Conservation (phyloP, 2,113 vertebrate species). For the Phycodurus eques region DNA sequence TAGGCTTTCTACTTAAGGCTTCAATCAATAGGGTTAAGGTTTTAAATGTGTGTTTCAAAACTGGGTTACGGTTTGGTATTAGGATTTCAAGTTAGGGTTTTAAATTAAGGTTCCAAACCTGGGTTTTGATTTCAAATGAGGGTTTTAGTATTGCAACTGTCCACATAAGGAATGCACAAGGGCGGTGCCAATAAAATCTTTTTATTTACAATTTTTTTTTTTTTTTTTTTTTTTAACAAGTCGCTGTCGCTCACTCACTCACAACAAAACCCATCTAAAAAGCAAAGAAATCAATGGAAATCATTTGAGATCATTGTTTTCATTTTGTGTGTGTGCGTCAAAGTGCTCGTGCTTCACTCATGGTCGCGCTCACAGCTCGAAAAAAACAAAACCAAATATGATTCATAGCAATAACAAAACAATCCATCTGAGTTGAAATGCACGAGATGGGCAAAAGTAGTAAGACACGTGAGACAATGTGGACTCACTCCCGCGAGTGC, state of each 20-base stretch:
- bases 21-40: no score
- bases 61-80: no score
- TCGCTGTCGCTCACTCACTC: neutral
- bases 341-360: conserved; percentile 58
- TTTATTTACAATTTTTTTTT: conserved; percentile 1
- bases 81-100: no score
- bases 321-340: neutral
- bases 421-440: neutral
- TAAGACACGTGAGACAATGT: no score
- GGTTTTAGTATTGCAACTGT: neutral
- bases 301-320: neutral
- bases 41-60: no score
- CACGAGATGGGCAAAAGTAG: neutral
- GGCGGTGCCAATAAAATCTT: neutral
- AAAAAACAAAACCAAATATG: neutral
- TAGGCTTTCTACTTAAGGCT: no score
- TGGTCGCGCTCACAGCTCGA: conserved; percentile 31
- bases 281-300: conserved; percentile 18
- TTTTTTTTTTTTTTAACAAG: neutral
- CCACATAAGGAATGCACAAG: neutral
- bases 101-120: no score
- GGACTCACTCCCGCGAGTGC: no score
- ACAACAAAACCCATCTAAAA: neutral
- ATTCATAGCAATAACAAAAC: neutral
- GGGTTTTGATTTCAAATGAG: no score